phyloP scores from a whole-genome alignment of 2,113 vertebrate genomes.

The Pelmatolapia mariae region DNA sequence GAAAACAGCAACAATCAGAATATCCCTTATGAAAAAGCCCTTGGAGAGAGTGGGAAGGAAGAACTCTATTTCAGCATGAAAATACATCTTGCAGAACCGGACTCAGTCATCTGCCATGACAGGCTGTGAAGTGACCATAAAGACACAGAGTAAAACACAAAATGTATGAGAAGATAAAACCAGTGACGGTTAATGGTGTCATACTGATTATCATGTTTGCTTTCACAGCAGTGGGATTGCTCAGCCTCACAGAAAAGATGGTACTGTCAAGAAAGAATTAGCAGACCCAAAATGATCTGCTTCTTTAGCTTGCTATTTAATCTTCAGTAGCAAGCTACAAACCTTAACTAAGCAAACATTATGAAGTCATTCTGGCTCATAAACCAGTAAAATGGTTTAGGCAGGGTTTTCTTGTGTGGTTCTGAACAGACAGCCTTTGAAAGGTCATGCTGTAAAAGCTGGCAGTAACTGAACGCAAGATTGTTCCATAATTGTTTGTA shows the following conservation, averaged over 20 bases:
- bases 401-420: background rate
- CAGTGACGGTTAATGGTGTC: background rate
- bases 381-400: background rate
- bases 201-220: background rate
- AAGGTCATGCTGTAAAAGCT: background rate
- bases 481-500: background rate
- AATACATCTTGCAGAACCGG: background rate
- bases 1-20: background rate
- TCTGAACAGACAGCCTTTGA: background rate
- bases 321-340: background rate
- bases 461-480: background rate
- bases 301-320: background rate
- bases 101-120: background rate
- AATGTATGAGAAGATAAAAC: background rate
- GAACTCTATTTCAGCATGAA: background rate
- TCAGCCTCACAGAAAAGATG: background rate
- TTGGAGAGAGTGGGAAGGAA: background rate
- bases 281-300: fast-evolving
- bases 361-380: background rate
- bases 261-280: background rate
- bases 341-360: background rate
- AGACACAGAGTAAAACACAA: background rate
- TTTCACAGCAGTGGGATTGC: background rate
- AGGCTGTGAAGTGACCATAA: background rate
- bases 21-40: background rate